Evolutionary conservation across 2,797 vertebrate species (phyloP), one percentile per base, ranked within the genome.

Genomic region (Sebastes iracundus): DNA sequence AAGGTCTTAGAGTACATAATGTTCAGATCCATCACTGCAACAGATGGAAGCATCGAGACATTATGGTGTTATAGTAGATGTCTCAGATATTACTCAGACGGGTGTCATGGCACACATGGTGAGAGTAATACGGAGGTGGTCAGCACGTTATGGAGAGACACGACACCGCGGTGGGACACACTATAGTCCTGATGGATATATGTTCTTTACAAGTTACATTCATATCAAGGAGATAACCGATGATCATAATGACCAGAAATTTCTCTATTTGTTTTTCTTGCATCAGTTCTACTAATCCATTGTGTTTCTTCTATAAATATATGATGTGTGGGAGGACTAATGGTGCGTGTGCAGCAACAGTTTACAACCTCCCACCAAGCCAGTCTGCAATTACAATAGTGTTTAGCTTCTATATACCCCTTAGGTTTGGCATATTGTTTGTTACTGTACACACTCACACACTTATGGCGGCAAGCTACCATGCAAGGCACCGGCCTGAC

Each of bases 31-130:
- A 64, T 62, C 35, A n/a, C 22, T 18, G 63, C 52, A 63, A 70
- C 86, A 90, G 87, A 89, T 80, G 76, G 79, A 70, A 38, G 35
- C 7, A 13, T 10, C 18, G 32, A 56, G 58, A 67, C 13, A 5
- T 32, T 30, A 6, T 25, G 22, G 16, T 56, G 55, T 42, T 63
- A 12, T 1, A 28, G 11, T 12, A 56, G 59, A 46, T 35, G 59
- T 64, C 13, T 77, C 64, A 73, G 72, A 70, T 38, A 69, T 76
- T 71, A 77, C 25, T 85, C 70, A 80, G 64, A 72, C 16, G 59
- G 68, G 56, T 72, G 79, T 70, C 53, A 77, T 2, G 22, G 49
- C 63, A 23, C 76, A 77, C 82, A 76, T 69, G 63, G 32, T 30
- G 30, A 49, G 12, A 28, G 35, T 25, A 18, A 23, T 14, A 33